Evolutionary conservation across 2,797 vertebrate genomes (phyloP), one percentile per base, ranked within the genome.

Genomic region (Artibeus jamaicensis): DNA sequence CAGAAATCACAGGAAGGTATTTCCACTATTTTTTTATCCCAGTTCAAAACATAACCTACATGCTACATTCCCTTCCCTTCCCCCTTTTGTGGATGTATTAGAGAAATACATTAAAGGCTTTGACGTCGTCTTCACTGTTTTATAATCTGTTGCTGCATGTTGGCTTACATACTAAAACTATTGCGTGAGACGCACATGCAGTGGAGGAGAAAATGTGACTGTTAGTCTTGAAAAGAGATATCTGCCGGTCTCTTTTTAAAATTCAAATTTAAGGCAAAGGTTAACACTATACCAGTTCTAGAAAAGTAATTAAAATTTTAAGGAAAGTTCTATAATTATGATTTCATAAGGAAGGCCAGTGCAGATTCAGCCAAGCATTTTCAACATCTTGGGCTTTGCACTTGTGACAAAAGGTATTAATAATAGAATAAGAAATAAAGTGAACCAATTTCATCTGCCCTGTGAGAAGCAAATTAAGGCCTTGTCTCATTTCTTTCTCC

Each of bases 381-480:
- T 93, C 68, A 39, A 53, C 16, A 70, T 88, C 29, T 55, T 92
- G 37, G 9, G 6, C 90, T 76, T 71, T 65, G 22, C 10, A n/a
- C 83, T 55, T 93, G 88, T 79, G 83, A 95, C 22, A 85, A 89
- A 95, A 89, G 21, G 1, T 83, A 39, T 88, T 79, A 79, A 70
- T 78, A 79, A 90, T 70, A 48, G 96, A 90, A 73, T 62, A 85
- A 96, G 42, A 57, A 93, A 67, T 89, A 77, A 91, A 77, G 26
- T 92, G 46, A 92, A 84, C 37, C 48, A 90, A 55, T 92, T 90
- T 87, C 91, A 87, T 82, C 53, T 62, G 14, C 26, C 50, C 77
- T 37, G 57, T 57, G 83, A 24, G 32, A 96, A 86, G 50, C n/a
- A 95, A 97, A 91, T 91, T 77, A 96, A 89, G 92, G 29, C 12